These are phyloP conservation scores for Jaculus jaculus DNA, from an alignment of 2,113 vertebrate genomes.

Conservation along the genomic window DNA sequence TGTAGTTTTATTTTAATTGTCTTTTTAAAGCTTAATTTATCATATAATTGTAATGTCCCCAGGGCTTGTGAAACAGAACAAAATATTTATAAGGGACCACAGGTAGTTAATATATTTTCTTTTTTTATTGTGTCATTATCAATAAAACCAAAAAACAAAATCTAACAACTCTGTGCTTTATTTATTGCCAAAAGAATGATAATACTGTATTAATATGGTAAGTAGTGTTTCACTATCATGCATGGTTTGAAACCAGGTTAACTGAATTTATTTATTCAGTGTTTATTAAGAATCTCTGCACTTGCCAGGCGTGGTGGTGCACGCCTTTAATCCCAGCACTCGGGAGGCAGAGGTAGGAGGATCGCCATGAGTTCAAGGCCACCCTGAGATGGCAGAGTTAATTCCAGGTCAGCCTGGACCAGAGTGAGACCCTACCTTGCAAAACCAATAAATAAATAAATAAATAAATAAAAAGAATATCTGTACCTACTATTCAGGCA, in stretches of 20 bases:
- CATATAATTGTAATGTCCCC: constrained; percentile 29
- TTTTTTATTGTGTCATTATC: constrained; percentile 64
- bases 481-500: background rate
- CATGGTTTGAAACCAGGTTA: background rate
- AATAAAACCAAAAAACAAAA: constrained; percentile 78
- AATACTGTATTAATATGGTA: constrained; percentile 32
- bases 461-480: no score
- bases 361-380: no score
- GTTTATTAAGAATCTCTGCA: background rate
- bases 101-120: constrained; percentile 64
- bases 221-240: constrained; percentile 45
- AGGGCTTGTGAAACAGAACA: constrained; percentile 71
- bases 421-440: no score
- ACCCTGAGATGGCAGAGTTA: no score
- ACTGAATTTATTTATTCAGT: constrained; percentile 45
- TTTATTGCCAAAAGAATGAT: constrained; percentile 58
- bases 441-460: no score
- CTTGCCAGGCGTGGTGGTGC: no score
- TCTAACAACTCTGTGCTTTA: constrained; percentile 41
- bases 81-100: constrained; percentile 78
- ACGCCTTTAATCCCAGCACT: no score
- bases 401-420: no score
- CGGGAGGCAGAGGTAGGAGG: no score
- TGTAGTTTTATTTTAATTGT: constrained; percentile 62
- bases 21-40: constrained; percentile 63